Conservation (phyloP, 2,888 invertebrate species). For the Diarsia dahlii region DNA sequence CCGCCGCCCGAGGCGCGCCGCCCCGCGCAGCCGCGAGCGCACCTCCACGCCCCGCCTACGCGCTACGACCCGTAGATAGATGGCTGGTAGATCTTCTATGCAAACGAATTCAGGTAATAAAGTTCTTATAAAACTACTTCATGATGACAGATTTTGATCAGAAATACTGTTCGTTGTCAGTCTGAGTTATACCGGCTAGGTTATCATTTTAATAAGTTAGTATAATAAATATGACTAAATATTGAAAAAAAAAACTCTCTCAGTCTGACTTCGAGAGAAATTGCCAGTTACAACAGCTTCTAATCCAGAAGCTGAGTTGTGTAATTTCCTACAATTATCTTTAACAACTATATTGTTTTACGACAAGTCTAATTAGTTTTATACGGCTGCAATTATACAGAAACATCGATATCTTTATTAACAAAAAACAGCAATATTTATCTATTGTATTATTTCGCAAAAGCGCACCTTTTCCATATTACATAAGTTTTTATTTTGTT, state of each 20-base stretch:
- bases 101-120: constrained; percentile 32
- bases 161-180: not conserved
- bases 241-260: too few species aligned
- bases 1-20: constrained; percentile 73
- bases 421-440: not conserved
- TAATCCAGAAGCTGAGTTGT: constrained; percentile 36
- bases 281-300: constrained; percentile 15
- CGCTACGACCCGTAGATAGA: constrained; percentile 71
- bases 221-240: too few species aligned
- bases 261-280: not conserved
- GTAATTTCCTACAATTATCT: constrained; percentile 44
- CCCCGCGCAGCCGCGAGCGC: constrained; percentile 52
- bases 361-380: constrained; percentile 24
- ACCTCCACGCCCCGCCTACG: constrained; percentile 65
- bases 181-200: not conserved
- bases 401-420: constrained; percentile 18
- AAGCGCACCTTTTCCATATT: not conserved
- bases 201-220: too few species aligned
- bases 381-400: constrained; percentile 35
- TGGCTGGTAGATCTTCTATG: constrained; percentile 54
- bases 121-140: constrained; percentile 6
- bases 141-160: constrained; percentile 1
- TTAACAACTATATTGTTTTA: constrained; percentile 50
- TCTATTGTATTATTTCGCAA: constrained; percentile 1
- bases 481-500: too few species aligned